Evolutionary conservation across 1,140 invertebrate species (phyloP).

Genomic region (Meloidogyne exigua): DNA sequence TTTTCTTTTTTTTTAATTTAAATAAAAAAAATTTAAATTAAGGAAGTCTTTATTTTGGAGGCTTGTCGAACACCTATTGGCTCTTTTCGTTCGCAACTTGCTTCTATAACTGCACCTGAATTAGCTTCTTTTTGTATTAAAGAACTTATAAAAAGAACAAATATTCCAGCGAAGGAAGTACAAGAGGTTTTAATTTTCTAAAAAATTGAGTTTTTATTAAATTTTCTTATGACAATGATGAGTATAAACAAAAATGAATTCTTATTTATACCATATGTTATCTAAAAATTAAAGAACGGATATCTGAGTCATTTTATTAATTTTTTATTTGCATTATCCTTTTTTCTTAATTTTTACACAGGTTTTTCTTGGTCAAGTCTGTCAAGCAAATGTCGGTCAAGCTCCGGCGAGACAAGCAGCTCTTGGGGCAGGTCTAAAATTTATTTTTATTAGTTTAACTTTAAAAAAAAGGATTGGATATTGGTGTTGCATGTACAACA

Average conservation of each 20-base stretch:
- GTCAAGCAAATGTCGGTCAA: constrained; percentile 76
- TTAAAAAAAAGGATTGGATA: constrained; percentile 73
- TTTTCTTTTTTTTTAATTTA: background rate
- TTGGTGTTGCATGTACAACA: constrained; percentile 85
- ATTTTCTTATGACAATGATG: constrained; percentile 16
- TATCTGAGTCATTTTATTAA: constrained; percentile 27
- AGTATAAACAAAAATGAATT: background rate
- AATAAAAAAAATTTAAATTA: too few relatives aligned
- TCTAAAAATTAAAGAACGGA: constrained; percentile 25
- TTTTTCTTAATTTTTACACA: constrained; percentile 69
- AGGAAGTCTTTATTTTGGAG: constrained; percentile 83
- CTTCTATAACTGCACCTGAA: constrained; percentile 78
- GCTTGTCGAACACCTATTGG: constrained; percentile 92
- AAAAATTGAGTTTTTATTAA: too few relatives aligned
- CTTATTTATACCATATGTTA: background rate
- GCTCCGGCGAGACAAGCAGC: constrained; percentile 90
- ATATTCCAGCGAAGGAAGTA: constrained; percentile 67
- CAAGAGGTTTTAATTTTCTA: constrained; percentile 58
- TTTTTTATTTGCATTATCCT: background rate
- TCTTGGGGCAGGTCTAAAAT: constrained; percentile 76
- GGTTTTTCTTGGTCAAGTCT: constrained; percentile 95
- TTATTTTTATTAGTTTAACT: constrained; percentile 17
- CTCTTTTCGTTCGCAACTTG: constrained; percentile 79
- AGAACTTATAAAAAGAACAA: constrained; percentile 73
- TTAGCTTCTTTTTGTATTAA: constrained; percentile 81